Evolutionary conservation across 2,113 vertebrate genomes (phyloP), one percentile per base, ranked within the genome.

Genomic region (Collichthys lucidus): DNA sequence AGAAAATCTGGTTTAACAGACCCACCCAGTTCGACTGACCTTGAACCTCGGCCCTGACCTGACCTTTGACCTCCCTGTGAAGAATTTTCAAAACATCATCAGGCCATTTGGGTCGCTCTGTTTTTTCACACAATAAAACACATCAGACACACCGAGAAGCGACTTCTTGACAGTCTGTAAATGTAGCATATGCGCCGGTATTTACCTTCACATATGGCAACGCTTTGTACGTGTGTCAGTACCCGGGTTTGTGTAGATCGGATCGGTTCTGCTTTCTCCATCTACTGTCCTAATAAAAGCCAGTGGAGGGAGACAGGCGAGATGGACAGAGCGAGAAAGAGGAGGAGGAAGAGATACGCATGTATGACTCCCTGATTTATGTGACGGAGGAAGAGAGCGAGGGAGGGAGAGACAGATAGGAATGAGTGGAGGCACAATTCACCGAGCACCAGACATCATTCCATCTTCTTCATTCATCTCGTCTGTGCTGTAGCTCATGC

Each of bases 251-350:
- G 42, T 57, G 35, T 4, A 9, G 47, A 49, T 66, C 42, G n/a
- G 55, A 17, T 29, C 69, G 2, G 44, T n/a, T 92, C 92, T 92
- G 87, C 79, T 94, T 93, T 93, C 86, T 72, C 85, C 90, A 86
- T 93, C 87, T 64, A 74, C 85, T 78, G 82, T 91, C 84, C 81
- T 86, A 83, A 91, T 93, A 93, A 93, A 92, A 91, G 47, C 80
- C 83, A 85, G 75, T 50, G 87, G 84, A 89, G 88, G 82, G 86
- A 89, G 84, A 87, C 88, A 35, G 82, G 11, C 12, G 59, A 57
- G 52, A 77, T 17, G 87, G 76, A 82, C 44, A 14, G 84, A 83
- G 66, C 26, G 61, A 80, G 84, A 50, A 69, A 67, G 73, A 84
- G 55, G 81, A 85, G 83, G 80, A 74, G 67, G 75, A 79, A 70